These are phyloP conservation scores for Mus spretus DNA, from an alignment of 2,797 vertebrate genomes.

Conservation along the genomic window DNA sequence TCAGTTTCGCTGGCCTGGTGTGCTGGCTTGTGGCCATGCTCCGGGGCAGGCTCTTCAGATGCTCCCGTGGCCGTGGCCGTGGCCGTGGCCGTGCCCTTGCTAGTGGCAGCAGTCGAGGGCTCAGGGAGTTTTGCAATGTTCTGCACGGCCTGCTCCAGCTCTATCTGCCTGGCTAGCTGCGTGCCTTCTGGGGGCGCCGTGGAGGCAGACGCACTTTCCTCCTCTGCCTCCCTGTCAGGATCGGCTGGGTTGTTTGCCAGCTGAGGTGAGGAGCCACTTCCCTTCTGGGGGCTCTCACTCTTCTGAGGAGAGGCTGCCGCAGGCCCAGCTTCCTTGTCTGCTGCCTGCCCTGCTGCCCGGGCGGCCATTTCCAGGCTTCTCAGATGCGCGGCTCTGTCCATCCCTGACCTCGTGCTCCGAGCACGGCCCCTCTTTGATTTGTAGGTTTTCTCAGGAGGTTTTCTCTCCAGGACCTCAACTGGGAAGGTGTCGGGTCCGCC, in stretches of 20 bases:
- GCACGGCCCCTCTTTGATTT: conserved; percentile 92
- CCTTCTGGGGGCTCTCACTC: conserved; percentile 90
- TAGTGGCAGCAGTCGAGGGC: conserved; percentile 89
- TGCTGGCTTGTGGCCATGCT: conserved; percentile 94
- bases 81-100: conserved; percentile 91
- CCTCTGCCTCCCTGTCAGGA: conserved; percentile 85
- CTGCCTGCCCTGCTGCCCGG: conserved; percentile 89
- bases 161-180: conserved; percentile 95
- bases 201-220: conserved; percentile 89
- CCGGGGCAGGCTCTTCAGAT: conserved; percentile 89
- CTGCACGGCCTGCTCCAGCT: conserved; percentile 97
- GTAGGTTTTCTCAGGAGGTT: conserved; percentile 87
- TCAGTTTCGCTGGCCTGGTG: conserved; percentile 98
- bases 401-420: conserved; percentile 91
- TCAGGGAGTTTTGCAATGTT: conserved; percentile 97
- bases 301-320: conserved; percentile 88
- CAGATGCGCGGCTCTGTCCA: conserved; percentile 93
- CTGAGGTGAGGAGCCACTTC: conserved; percentile 84
- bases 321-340: conserved; percentile 88
- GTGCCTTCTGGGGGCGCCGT: conserved; percentile 91
- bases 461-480: conserved; percentile 90
- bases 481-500: conserved; percentile 85
- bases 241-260: conserved; percentile 88
- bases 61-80: conserved; percentile 85
- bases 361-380: conserved; percentile 93